Evolutionary conservation across 2,888 invertebrate genomes (phyloP).

Genomic region (Hypena proboscidalis): DNA sequence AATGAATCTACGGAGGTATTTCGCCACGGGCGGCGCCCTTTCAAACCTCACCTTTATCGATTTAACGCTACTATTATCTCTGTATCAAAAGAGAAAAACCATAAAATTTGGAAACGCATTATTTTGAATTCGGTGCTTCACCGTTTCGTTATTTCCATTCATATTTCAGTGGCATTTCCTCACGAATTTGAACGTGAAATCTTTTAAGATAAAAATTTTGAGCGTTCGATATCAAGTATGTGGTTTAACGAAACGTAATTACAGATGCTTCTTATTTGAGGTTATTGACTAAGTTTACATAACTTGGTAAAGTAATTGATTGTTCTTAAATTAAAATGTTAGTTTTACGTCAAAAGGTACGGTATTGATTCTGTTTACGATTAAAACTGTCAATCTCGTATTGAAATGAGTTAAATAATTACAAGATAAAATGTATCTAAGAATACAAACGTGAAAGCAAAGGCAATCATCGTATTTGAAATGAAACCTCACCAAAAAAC

Average conservation of each 20-base stretch:
- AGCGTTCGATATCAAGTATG: not conserved
- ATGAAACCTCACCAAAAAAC: too few species aligned
- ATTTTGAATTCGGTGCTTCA: slow-evolving; percentile 2
- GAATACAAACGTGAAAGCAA: too few species aligned
- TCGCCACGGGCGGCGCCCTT: slow-evolving; percentile 57
- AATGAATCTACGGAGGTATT: slow-evolving; percentile 70
- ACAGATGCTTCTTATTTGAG: not conserved
- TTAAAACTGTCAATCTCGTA: too few species aligned
- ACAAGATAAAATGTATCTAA: too few species aligned
- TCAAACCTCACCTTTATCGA: slow-evolving; percentile 66
- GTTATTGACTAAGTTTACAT: not conserved
- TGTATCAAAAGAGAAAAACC: slow-evolving; percentile 40
- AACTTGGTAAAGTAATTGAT: too few species aligned
- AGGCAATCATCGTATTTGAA: too few species aligned
- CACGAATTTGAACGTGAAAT: not conserved
- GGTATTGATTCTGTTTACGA: too few species aligned
- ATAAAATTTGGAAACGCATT: slow-evolving; percentile 27
- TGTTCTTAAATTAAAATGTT: too few species aligned
- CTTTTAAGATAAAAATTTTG: not conserved
- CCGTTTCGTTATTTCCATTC: not conserved
- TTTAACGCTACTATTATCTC: slow-evolving; percentile 47
- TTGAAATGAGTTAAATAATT: too few species aligned
- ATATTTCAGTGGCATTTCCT: not conserved
- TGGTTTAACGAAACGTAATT: not conserved
- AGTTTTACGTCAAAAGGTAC: too few species aligned